Evolutionary conservation across 1,140 invertebrate species (phyloP), one percentile per base, ranked within the genome.

Genomic region (Tenebrio molitor): DNA sequence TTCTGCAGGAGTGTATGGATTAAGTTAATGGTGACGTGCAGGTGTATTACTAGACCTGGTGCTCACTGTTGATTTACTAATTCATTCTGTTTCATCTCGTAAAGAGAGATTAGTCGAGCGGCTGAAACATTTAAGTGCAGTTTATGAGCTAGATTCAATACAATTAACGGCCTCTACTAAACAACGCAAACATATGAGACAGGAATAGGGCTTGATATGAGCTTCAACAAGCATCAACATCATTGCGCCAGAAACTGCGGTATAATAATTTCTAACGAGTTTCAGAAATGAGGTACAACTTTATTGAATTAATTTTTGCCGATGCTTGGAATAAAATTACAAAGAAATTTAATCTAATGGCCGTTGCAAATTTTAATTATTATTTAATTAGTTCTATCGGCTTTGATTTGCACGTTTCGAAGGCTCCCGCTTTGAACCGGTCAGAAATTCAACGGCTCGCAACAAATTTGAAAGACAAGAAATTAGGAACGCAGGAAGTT

Each of bases 21-120:
- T 39, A 39, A 12, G 21, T 58, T 58, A 25, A 58, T 58, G 23
- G 12, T 34, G 50, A n/a, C 29, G 50, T 58, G 29, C 50, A 58
- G 50, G 50, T 58, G 50, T 6, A 53, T 5, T 29, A 53, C 23
- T 53, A 25, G 46, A 2, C 10, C 10, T 53, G 19, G 1, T n/a
- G 5, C 21, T 53, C 15, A 23, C 14, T 15, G 42, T 46, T 53
- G 21, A 53, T 53, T 53, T 25, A 53, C 46, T 53, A 29, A 53
- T 53, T 53, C 46, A 53, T 53, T 53, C 46, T 25, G 46, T 53
- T 53, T 53, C 19, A 53, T 53, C 46, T 53, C 29, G 29, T 53
- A 25, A 53, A 53, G 19, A 16, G 19, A 53, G 46, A 53, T 53
- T 53, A 53, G 46, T 25, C n/a, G 15, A 53, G 19, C 19, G 16